Conservation (phyloP, 2,888 invertebrate genomes). For the Apotomis betuletana region DNA sequence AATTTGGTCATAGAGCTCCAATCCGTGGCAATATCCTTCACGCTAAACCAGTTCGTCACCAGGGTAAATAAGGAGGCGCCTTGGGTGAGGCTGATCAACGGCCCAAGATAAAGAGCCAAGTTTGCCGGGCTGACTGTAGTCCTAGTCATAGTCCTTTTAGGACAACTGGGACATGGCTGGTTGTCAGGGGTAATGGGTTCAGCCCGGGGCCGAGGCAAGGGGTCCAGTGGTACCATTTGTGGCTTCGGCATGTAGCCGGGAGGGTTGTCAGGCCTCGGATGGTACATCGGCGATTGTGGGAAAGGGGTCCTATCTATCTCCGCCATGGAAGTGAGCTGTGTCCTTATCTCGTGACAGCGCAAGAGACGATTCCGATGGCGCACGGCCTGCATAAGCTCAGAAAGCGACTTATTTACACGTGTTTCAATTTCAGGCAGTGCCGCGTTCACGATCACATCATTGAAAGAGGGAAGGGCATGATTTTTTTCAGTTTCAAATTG, state of each 20-base stretch:
- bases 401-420: slow-evolving; percentile 1
- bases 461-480: neutral
- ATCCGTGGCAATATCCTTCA: neutral
- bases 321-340: neutral
- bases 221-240: neutral
- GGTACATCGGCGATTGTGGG: too few species aligned
- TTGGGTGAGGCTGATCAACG: neutral
- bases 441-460: neutral
- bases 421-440: neutral
- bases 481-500: too few species aligned
- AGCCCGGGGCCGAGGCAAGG: neutral
- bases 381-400: slow-evolving; percentile 1
- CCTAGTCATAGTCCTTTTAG: neutral
- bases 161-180: neutral
- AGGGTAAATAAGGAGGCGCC: neutral
- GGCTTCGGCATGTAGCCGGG: too few species aligned
- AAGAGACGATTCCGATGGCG: slow-evolving; percentile 2
- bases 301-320: neutral
- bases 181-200: slow-evolving; percentile 13
- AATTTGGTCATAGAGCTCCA: too few species aligned
- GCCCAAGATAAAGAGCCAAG: slow-evolving; percentile 8
- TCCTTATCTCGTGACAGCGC: slow-evolving; percentile 7
- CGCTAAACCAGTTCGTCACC: neutral
- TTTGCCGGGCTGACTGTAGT: neutral
- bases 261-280: too few species aligned